phyloP scores from a whole-genome alignment of 2,888 invertebrate genomes.

The Amiota communis region DNA sequence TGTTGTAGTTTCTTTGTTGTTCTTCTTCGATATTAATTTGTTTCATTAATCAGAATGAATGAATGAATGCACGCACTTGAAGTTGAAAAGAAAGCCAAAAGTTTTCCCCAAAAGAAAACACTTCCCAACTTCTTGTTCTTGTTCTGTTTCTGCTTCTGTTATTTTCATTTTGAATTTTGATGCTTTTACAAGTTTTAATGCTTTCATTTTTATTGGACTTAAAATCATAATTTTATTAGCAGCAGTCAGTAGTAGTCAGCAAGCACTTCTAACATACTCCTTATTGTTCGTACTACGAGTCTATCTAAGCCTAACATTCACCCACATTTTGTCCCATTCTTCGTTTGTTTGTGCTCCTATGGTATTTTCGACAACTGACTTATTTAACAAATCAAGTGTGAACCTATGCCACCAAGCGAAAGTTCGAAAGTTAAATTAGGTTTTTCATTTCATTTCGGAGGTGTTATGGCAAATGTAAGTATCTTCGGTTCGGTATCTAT shows the following conservation, averaged over 20 bases:
- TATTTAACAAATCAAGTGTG: conserved; percentile 29
- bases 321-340: too few species aligned
- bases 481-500: neutral
- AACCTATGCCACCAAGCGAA: conserved; percentile 2
- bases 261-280: too few species aligned
- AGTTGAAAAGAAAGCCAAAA: neutral
- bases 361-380: conserved; percentile 8
- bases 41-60: conserved; percentile 26
- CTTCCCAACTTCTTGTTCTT: too few species aligned
- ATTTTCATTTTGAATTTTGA: too few species aligned
- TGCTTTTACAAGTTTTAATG: too few species aligned
- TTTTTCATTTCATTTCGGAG: neutral
- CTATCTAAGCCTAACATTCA: neutral
- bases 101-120: neutral
- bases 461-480: neutral
- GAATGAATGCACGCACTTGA: conserved; percentile 14
- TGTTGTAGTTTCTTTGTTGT: conserved; percentile 12
- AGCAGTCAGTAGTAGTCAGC: neutral
- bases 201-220: neutral
- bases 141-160: too few species aligned
- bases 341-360: too few species aligned
- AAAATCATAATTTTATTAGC: conserved; percentile 18
- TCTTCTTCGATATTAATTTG: conserved; percentile 22
- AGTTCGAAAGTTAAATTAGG: conserved; percentile 10
- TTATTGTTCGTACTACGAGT: neutral